A percentile compares a stretch with the other conserved stretches of the same genome.
phyloP scores from a whole-genome alignment of 2,888 invertebrate genomes.

The Pycnomerus fuliginosus region DNA sequence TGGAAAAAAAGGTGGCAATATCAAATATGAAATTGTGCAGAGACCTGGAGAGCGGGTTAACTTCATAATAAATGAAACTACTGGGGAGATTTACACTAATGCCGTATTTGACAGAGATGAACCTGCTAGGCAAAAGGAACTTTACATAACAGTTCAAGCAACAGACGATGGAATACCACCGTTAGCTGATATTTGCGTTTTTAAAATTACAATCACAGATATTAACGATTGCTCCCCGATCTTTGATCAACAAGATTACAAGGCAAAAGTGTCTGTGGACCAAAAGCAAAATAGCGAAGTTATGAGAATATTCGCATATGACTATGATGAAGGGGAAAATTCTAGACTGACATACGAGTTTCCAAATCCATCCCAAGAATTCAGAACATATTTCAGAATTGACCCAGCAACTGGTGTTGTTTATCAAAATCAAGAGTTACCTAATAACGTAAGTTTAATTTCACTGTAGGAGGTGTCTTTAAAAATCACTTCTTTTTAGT shows the following conservation, averaged over 20 bases:
- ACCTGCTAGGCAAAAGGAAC: conserved; percentile 79
- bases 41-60: conserved; percentile 71
- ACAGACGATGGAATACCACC: conserved; percentile 90
- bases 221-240: conserved; percentile 88
- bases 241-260: conserved; percentile 75
- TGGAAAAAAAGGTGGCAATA: conserved; percentile 73
- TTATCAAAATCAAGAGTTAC: conserved; percentile 42
- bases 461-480: no score
- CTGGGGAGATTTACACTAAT: conserved; percentile 76
- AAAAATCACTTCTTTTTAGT: no score
- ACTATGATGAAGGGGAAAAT: conserved; percentile 90
- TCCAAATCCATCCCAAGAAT: no score
- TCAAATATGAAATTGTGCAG: conserved; percentile 81
- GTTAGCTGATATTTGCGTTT: conserved; percentile 90
- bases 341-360: conserved; percentile 76
- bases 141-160: conserved; percentile 85
- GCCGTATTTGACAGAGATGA: conserved; percentile 86
- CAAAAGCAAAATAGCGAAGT: conserved; percentile 70
- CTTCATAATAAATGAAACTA: conserved; percentile 75
- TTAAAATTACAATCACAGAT: conserved; percentile 87
- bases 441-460: no score
- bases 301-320: conserved; percentile 89
- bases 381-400: conserved; percentile 73
- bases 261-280: conserved; percentile 82
- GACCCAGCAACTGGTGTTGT: conserved; percentile 83